phyloP scores from a whole-genome alignment of 2,888 invertebrate genomes.

The Chrysolina americana region DNA sequence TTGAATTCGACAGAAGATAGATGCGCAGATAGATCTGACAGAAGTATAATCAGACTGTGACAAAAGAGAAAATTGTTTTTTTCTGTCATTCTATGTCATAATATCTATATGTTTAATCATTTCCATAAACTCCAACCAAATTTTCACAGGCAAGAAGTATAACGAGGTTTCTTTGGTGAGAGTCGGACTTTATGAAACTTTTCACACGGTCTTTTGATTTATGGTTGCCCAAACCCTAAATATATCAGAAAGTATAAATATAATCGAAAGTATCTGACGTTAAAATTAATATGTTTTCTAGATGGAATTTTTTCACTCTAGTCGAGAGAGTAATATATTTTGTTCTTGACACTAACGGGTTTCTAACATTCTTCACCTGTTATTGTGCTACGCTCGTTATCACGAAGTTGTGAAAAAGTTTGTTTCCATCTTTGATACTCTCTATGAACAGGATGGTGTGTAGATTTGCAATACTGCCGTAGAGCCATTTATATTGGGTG shows the following conservation, averaged over 20 bases:
- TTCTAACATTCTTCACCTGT: constrained; percentile 7
- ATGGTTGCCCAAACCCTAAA: constrained; percentile 54
- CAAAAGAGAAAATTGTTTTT: too few species aligned
- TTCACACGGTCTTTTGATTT: constrained; percentile 56
- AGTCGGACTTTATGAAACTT: constrained; percentile 42
- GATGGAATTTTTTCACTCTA: constrained; percentile 36
- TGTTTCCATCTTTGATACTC: neutral
- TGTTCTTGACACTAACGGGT: constrained; percentile 42
- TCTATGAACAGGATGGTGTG: neutral
- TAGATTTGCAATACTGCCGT: neutral
- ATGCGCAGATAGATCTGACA: too few species aligned
- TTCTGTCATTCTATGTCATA: too few species aligned
- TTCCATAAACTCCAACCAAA: too few species aligned
- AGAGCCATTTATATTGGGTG: neutral
- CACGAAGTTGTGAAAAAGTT: constrained; percentile 5
- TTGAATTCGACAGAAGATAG: too few species aligned
- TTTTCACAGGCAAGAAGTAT: too few species aligned
- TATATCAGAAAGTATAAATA: constrained; percentile 62
- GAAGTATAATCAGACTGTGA: too few species aligned
- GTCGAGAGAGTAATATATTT: constrained; percentile 46
- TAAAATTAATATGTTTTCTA: neutral
- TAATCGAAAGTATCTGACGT: constrained; percentile 52
- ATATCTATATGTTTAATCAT: too few species aligned
- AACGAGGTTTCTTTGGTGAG: neutral
- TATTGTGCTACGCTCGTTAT: constrained; percentile 6